Evolutionary conservation across 2,113 vertebrate species (phyloP).

Genomic region (Natator depressus): DNA sequence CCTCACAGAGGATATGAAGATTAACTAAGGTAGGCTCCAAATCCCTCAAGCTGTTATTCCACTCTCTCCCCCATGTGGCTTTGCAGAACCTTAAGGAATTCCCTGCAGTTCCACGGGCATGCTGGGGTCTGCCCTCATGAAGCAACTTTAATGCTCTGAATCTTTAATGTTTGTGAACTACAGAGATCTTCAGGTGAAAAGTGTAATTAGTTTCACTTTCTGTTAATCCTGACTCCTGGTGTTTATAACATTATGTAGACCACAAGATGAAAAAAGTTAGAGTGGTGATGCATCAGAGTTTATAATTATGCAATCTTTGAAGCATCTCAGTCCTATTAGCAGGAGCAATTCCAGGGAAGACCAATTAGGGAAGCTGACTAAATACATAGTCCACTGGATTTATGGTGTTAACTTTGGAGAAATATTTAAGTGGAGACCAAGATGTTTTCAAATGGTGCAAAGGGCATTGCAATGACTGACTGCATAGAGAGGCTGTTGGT

Average conservation of each 20-base stretch:
- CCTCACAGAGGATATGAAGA: too few species aligned
- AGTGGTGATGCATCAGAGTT: fast-evolving
- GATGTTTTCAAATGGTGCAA: not conserved
- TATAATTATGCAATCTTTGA: not conserved
- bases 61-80: too few species aligned
- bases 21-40: too few species aligned
- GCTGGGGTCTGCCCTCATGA: not conserved
- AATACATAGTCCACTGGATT: not conserved
- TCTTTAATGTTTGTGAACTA: not conserved
- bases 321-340: not conserved
- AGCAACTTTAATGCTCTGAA: not conserved
- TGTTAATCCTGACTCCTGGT: not conserved
- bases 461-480: not conserved
- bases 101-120: not conserved
- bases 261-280: not conserved
- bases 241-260: fast-evolving
- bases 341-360: not conserved
- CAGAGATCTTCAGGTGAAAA: not conserved
- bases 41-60: too few species aligned
- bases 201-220: not conserved
- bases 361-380: fast-evolving
- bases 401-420: not conserved
- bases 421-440: not conserved
- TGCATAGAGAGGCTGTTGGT: not conserved
- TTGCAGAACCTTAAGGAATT: too few species aligned